These are phyloP conservation scores for Gasteruption jaculator DNA, from an alignment of 2,888 invertebrate genomes.

Conservation along the genomic window DNA sequence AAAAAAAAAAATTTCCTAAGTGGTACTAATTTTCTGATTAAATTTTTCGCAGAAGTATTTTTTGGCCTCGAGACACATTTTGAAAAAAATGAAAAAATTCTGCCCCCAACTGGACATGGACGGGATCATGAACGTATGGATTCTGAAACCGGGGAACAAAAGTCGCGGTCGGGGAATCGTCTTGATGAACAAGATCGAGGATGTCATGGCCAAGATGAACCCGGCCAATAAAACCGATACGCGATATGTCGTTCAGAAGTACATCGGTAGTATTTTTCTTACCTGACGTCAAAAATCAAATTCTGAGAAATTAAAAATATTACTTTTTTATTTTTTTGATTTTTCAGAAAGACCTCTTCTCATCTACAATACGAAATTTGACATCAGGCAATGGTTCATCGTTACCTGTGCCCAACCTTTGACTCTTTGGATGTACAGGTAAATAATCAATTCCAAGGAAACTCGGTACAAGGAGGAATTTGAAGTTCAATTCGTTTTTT, in stretches of 20 bases:
- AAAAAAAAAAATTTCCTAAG: no score
- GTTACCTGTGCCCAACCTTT: slow-evolving; percentile 87
- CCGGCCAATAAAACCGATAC: slow-evolving; percentile 55
- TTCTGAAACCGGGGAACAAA: slow-evolving; percentile 90
- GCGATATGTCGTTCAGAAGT: slow-evolving; percentile 91
- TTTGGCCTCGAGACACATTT: slow-evolving; percentile 50
- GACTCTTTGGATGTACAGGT: slow-evolving; percentile 91
- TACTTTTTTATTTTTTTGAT: slow-evolving; percentile 7
- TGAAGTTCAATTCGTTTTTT: no score
- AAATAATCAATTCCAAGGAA: slow-evolving; percentile 31
- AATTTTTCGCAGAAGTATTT: slow-evolving; percentile 48
- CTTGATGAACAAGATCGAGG: slow-evolving; percentile 79
- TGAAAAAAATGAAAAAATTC: slow-evolving; percentile 64
- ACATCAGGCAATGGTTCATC: slow-evolving; percentile 93
- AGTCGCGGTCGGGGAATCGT: slow-evolving; percentile 89
- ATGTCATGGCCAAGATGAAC: slow-evolving; percentile 69
- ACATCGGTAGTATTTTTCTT: slow-evolving; percentile 67
- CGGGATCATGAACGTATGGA: slow-evolving; percentile 88
- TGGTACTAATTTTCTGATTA: no score
- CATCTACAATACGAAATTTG: slow-evolving; percentile 88
- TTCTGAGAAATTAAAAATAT: slow-evolving; percentile 5
- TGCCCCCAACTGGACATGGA: slow-evolving; percentile 85
- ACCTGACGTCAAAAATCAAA: neutral
- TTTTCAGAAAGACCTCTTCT: slow-evolving; percentile 80
- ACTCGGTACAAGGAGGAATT: no score